These are phyloP conservation scores for Neoarius graeffei DNA, from an alignment of 2,113 vertebrate species.

Conservation along the genomic window DNA sequence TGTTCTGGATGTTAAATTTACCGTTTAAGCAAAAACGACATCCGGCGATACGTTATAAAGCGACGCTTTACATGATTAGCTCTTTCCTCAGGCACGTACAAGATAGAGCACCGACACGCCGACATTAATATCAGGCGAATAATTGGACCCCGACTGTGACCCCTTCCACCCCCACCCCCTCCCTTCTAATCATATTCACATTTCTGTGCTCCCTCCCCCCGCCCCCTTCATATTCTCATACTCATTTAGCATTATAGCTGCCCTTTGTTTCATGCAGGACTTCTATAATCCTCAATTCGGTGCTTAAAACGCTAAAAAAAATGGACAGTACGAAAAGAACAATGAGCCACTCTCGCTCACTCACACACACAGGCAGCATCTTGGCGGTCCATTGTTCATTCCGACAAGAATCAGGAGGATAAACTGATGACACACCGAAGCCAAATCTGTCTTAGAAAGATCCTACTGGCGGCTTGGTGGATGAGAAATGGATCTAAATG, in stretches of 20 bases:
- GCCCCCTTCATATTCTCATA: not conserved
- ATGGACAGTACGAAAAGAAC: not conserved
- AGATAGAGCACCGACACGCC: slow-evolving; percentile 64
- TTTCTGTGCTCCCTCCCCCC: not conserved
- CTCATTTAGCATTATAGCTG: not conserved
- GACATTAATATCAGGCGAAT: slow-evolving; percentile 59
- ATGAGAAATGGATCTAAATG: slow-evolving; percentile 6
- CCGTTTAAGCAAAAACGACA: not conserved
- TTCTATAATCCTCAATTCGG: not conserved
- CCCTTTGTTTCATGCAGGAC: slow-evolving; percentile 27
- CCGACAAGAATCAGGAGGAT: not conserved
- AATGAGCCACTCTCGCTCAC: not conserved
- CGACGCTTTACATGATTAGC: not conserved
- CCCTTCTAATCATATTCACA: slow-evolving; percentile 16
- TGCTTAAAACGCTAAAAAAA: not conserved
- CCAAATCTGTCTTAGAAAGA: slow-evolving; percentile 27
- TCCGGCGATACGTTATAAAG: not conserved
- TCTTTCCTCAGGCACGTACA: not conserved
- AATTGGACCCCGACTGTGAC: slow-evolving; percentile 69
- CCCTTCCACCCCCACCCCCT: slow-evolving; percentile 18
- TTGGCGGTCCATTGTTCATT: slow-evolving; percentile 1
- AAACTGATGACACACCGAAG: slow-evolving; percentile 20
- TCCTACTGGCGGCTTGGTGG: not conserved
- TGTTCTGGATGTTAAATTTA: not conserved
- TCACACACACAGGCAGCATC: slow-evolving; percentile 46